Evolutionary conservation across 1,140 invertebrate species (phyloP), one percentile per base, ranked within the genome.

Genomic region (Conus ventricosus): DNA sequence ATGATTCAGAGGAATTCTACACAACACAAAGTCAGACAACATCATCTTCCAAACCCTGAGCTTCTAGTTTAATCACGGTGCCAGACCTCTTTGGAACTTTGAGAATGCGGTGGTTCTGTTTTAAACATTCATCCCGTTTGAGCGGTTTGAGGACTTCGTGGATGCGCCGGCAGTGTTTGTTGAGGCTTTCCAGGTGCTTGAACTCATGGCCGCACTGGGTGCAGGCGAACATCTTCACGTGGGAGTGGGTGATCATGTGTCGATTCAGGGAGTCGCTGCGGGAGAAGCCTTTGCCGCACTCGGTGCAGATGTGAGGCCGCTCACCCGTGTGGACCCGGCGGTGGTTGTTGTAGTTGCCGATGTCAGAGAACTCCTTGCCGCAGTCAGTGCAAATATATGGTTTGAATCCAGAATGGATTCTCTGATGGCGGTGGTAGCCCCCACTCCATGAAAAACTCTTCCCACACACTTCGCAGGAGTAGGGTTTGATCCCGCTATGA

Each of bases 331-430:
- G 92, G 11, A 53, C 91, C 91, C 23, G 92, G 11, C 89, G 89
- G 55, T 92, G 91, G 57, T 89, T 81, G 76, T 89, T 80, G 78
- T 80, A 89, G 78, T 87, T 85, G 20, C 60, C 76, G 55, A 63
- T 86, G 25, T 89, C 75, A 8, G 84, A 78, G 83, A 94, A 94
- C 27, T 90, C 91, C 17, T 92, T 89, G 6, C 92, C 92, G 85
- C 93, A 94, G 67, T 94, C 90, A 39, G 90, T 87, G 87, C 93
- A 94, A 13, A 88, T 91, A 25, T 91, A 86, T 5, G 93, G 93
- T 67, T 93, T 91, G 85, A 93, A 92, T 81, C 93, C 93, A 3
- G 92, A 92, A 78, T 94, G 93, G 11, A 93, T 93, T 54, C 92
- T 57, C 54, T 93, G 82, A 25, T 89, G 89, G 23, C 88, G 90